These are phyloP conservation scores for Strix uralensis DNA, from an alignment of 2,113 vertebrate species.

Conservation along the genomic window DNA sequence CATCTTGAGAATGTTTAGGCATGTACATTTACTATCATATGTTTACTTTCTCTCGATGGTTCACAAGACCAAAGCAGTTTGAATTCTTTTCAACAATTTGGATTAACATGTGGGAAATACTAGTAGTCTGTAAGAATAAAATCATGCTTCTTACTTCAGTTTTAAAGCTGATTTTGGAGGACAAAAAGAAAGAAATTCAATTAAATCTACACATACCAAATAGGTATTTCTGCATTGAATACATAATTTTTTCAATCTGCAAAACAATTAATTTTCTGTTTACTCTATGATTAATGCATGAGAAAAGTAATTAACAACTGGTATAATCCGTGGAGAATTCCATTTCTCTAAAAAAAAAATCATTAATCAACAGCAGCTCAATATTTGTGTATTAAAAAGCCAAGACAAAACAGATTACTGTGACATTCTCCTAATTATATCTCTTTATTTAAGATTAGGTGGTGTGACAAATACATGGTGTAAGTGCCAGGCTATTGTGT, in stretches of 20 bases:
- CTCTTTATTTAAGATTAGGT: background rate
- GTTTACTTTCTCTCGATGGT: background rate
- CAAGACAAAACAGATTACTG: background rate
- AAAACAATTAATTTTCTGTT: background rate
- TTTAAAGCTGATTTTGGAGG: background rate
- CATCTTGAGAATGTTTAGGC: background rate
- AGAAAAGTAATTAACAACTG: background rate
- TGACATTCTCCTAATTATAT: background rate
- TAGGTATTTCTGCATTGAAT: background rate
- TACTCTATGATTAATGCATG: background rate
- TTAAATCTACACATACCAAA: background rate
- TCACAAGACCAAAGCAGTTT: background rate
- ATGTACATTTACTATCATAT: background rate
- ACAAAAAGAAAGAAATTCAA: background rate
- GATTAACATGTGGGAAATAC: background rate
- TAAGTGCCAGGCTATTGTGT: background rate
- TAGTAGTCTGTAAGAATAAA: background rate
- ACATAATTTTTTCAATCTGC: background rate
- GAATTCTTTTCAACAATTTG: background rate
- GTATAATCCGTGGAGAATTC: background rate
- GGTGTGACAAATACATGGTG: background rate
- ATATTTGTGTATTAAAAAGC: background rate
- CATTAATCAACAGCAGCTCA: background rate
- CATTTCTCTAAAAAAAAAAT: background rate
- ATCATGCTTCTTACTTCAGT: background rate